Percentiles rank a stretch among this genome's conserved stretches.
Conservation (phyloP, 2,113 vertebrate species). For the Bufo bufo region DNA sequence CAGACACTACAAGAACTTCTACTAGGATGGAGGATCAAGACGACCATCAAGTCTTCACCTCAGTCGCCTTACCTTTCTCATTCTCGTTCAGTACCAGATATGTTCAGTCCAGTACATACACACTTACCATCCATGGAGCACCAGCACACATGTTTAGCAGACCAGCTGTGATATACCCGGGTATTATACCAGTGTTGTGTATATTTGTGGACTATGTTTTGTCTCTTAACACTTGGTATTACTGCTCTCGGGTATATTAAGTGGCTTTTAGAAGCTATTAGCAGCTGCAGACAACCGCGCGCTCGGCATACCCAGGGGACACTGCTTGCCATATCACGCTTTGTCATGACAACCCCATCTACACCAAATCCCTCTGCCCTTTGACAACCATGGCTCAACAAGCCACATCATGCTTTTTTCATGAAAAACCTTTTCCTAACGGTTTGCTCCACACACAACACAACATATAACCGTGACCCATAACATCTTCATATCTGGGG, state of each 20-base stretch:
- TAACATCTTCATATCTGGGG: background rate
- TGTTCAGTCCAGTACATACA: background rate
- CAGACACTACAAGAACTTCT: background rate
- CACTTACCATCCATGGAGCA: background rate
- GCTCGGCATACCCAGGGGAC: background rate
- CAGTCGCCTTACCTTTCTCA: too few species aligned
- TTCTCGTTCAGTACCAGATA: too few species aligned
- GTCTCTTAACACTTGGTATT: background rate
- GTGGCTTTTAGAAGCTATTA: slow-evolving; percentile 1
- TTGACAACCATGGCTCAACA: background rate
- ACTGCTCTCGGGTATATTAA: background rate
- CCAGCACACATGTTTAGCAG: background rate
- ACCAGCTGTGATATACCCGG: too few species aligned
- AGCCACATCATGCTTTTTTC: background rate
- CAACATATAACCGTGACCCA: background rate
- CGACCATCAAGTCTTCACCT: background rate
- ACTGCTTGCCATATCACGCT: background rate
- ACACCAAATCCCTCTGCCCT: background rate
- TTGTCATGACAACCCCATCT: slow-evolving; percentile 8
- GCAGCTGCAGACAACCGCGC: background rate
- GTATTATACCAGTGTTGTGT: background rate
- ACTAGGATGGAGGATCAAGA: background rate
- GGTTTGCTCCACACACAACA: background rate
- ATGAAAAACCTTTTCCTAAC: background rate
- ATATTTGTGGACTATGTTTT: background rate